phyloP scores from a whole-genome alignment of 1,140 invertebrate species.

The Bombus waltoni region DNA sequence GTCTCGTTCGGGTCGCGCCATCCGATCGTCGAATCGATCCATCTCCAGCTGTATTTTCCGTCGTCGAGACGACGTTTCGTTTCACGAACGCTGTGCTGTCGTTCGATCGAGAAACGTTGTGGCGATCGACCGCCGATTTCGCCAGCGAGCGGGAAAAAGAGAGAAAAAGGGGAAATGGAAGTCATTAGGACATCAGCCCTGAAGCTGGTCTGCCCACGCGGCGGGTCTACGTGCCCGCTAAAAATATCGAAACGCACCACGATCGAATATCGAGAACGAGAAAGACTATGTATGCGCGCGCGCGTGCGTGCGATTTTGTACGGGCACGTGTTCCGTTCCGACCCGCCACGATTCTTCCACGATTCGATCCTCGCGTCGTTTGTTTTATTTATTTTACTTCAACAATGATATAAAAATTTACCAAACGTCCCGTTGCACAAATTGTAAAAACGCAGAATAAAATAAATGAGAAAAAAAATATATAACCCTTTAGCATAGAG shows the following conservation, averaged over 20 bases:
- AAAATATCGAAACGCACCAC: conserved; percentile 72
- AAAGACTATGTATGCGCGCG: conserved; percentile 18
- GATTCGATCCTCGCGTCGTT: not conserved
- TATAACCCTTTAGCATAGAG: fast-evolving
- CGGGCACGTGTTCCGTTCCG: conserved; percentile 42
- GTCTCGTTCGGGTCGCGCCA: not conserved
- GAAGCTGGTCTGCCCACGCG: conserved; percentile 49
- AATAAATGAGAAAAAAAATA: too few relatives aligned
- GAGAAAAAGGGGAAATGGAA: conserved; percentile 54
- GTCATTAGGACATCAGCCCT: conserved; percentile 68
- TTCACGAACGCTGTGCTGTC: not conserved
- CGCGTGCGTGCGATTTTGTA: too few relatives aligned
- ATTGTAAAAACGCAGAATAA: too few relatives aligned
- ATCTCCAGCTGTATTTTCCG: not conserved
- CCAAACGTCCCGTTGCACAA: too few relatives aligned
- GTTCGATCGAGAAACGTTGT: not conserved
- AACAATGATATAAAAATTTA: too few relatives aligned
- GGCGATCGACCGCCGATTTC: not conserved
- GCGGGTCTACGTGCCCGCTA: conserved; percentile 67
- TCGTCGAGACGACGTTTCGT: too few relatives aligned
- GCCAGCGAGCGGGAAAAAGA: not conserved
- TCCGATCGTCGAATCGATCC: not conserved
- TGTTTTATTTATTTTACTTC: too few relatives aligned
- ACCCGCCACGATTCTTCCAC: not conserved
- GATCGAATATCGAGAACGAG: conserved; percentile 71